A percentile compares a stretch with the other conserved stretches of the same genome.
These are phyloP conservation scores for Lycocorax pyrrhopterus DNA, from an alignment of 2,113 vertebrate species.

Conservation along the genomic window DNA sequence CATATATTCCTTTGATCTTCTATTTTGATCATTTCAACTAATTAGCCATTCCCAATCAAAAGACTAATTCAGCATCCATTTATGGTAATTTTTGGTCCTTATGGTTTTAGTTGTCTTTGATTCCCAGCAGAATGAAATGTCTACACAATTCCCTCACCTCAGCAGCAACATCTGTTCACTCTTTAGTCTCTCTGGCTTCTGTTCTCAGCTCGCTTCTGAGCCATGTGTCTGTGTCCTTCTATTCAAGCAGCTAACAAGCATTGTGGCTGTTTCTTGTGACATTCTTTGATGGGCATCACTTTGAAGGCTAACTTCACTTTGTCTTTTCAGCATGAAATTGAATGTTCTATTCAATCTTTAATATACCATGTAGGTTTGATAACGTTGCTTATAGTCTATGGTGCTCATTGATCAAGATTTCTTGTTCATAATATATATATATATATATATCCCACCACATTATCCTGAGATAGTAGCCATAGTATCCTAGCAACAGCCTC, in stretches of 20 bases:
- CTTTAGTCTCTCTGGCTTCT: neutral
- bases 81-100: neutral
- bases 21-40: neutral
- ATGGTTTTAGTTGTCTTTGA: neutral
- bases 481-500: slow-evolving; percentile 23
- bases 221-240: neutral
- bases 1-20: neutral
- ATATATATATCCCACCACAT: neutral
- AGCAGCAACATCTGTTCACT: neutral
- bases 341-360: neutral
- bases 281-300: neutral
- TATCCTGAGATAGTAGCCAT: neutral
- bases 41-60: neutral
- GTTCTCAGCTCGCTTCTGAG: neutral
- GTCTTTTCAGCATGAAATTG: neutral
- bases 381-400: neutral
- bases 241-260: neutral
- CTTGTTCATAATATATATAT: neutral
- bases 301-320: neutral
- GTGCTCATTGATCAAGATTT: neutral
- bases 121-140: neutral
- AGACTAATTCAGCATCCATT: neutral
- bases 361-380: neutral
- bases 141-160: neutral
- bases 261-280: neutral